Evolutionary conservation across 1,140 invertebrate species (phyloP).

Genomic region (Anthonomus grandis): DNA sequence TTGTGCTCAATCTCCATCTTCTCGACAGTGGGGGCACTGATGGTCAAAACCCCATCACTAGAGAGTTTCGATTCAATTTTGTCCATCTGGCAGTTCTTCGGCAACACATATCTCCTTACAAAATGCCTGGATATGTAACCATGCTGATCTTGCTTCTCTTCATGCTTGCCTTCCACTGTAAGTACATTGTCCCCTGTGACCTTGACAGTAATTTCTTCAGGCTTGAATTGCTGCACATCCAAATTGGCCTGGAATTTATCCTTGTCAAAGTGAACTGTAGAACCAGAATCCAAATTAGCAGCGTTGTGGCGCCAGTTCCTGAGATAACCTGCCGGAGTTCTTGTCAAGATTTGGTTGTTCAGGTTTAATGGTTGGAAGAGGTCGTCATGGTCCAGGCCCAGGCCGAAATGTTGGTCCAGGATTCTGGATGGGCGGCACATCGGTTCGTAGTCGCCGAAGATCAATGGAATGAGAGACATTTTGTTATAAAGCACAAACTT

Average conservation of each 20-base stretch:
- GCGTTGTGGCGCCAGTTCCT: conserved; percentile 42
- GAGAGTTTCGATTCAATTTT: conserved; percentile 59
- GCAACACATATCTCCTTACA: conserved; percentile 61
- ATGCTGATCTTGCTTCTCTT: conserved; percentile 64
- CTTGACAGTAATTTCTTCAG: conserved; percentile 77
- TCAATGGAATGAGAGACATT: conserved; percentile 32
- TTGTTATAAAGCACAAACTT: too few relatives aligned
- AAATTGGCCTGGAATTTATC: conserved; percentile 57
- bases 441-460: conserved; percentile 19
- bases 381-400: conserved; percentile 36
- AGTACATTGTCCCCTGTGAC: conserved; percentile 65
- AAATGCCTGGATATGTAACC: conserved; percentile 66
- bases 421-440: conserved; percentile 31
- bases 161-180: conserved; percentile 69
- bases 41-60: conserved; percentile 59
- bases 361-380: conserved; percentile 32
- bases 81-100: conserved; percentile 54
- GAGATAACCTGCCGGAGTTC: conserved; percentile 40
- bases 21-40: conserved; percentile 57
- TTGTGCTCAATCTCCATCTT: conserved; percentile 42
- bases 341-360: conserved; percentile 9
- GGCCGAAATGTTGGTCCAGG: conserved; percentile 41
- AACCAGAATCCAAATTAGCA: conserved; percentile 45
- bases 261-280: conserved; percentile 54
- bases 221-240: conserved; percentile 75